Evolutionary conservation across 2,113 vertebrate species (phyloP), one percentile per base, ranked within the genome.

Genomic region (Kryptolebias marmoratus): DNA sequence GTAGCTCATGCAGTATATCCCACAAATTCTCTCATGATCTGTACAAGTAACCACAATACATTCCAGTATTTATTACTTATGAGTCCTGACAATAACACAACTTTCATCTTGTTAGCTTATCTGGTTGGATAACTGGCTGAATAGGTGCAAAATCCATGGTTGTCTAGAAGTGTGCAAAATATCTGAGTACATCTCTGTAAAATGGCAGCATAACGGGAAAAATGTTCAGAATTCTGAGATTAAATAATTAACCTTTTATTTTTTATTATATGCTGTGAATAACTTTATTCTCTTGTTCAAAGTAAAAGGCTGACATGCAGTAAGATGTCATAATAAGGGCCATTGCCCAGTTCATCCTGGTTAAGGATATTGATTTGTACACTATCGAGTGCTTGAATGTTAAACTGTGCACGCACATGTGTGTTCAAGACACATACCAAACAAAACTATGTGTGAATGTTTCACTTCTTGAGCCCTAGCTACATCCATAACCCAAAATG

Each of bases 1-100:
- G 54, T 30, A 71, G 71, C 79, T 84, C 80, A n/a, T 44, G 44
- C 58, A 3, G 58, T 88, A 90, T 86, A 90, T 87, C 88, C 84
- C 77, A 79, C 72, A 80, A 75, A 87, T 68, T 87, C 76, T 83
- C 86, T 50, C 49, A 68, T 87, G 86, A 89, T 88, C 79, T 74
- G 68, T 81, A 64, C 82, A 82, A 84, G 87, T 83, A 82, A 78
- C 79, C 62, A 80, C 70, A 71, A 48, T 45, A n/a, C 56, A 32
- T 65, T 13, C 32, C 70, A 77, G 83, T 73, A 68, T 78, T 77
- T 73, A 77, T 82, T 57, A 73, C 72, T 55, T 62, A 0, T 4
- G 71, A 61, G 66, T 81, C 80, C 61, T 44, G 56, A 71, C 64
- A 68, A 32, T 75, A 82, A 80, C 69, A 71, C 57, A 53, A 79